Evolutionary conservation across 92 coral and sea anemone species (phyloP), one percentile per base, ranked within the genome.

Genomic region (Chrysogorgia sp.): DNA sequence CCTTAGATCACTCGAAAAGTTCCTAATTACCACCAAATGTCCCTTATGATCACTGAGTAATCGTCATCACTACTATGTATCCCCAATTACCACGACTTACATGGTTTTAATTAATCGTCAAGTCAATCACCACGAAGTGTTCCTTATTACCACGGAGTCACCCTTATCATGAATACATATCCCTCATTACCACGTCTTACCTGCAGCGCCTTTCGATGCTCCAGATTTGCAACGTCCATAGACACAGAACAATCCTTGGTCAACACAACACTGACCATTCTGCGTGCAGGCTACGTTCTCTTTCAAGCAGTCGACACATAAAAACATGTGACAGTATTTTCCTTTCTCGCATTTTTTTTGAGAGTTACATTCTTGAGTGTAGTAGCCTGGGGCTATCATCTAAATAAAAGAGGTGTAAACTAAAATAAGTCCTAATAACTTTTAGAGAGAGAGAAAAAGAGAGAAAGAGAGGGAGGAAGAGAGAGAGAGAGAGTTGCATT

Each of bases 271-370:
- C 90, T 94, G 98, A 53, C 98, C 98, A 71, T 94, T 94, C 50
- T 94, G 98, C n/a, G 98, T 94, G 87, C 98, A 94, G 35, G 98
- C 98, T 1, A 94, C 98, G 62, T 94, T 94, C 80, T 94, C 98
- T 58, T 94, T 94, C 48, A 94, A 86, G 45, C 98, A 94, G 69
- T 94, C 98, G 24, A 94, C 98, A 34, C 98, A 94, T 61, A 94
- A 82, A 76, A 94, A 94, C 98, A 94, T 94, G 83, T 94, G 98
- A n/a, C 98, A 94, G 56, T 94, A 94, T 65, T 94, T 94, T 7
- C 85, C 79, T 2, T 83, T 57, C 35, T 94, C 98, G 43, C 98
- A 94, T 37, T 79, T 81, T 69, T 94, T 94, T 72, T 94, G 98
- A 3, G 97, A 92, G 61, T 94, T 94, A 60, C 98, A 94, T 77